Evolutionary conservation across 2,113 vertebrate species (phyloP).

Genomic region (Oncorhynchus mykiss): DNA sequence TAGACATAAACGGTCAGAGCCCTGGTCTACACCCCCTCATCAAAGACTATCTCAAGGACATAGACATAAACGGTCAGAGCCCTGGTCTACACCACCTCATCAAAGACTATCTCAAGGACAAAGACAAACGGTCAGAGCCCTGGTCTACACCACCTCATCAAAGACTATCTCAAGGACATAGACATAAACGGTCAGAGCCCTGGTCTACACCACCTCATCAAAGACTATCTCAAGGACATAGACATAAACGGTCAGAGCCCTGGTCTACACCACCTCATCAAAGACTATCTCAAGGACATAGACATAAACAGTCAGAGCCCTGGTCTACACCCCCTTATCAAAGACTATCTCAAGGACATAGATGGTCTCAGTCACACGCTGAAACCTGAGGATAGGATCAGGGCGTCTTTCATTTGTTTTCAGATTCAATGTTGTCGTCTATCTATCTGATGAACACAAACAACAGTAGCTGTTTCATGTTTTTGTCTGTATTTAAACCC

Average conservation of each 20-base stretch:
- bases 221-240: too few species aligned
- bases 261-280: background rate
- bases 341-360: conserved; percentile 29
- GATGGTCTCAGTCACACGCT: conserved; percentile 40
- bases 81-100: background rate
- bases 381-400: conserved; percentile 42
- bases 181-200: too few species aligned
- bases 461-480: background rate
- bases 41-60: conserved; percentile 31
- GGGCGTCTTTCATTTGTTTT: conserved; percentile 17
- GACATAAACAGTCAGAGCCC: background rate
- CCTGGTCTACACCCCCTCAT: background rate
- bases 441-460: conserved; percentile 26
- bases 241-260: background rate
- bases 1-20: conserved; percentile 19
- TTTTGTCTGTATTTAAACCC: background rate
- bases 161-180: too few species aligned
- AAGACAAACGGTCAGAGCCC: too few species aligned
- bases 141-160: too few species aligned
- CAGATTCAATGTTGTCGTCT: conserved; percentile 8
- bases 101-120: too few species aligned
- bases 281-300: too few species aligned
- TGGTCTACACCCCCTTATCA: conserved; percentile 3
- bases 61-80: conserved; percentile 20
- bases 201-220: too few species aligned